phyloP scores from a whole-genome alignment of 2,797 vertebrate genomes.

The Leptatherina wallacei region DNA sequence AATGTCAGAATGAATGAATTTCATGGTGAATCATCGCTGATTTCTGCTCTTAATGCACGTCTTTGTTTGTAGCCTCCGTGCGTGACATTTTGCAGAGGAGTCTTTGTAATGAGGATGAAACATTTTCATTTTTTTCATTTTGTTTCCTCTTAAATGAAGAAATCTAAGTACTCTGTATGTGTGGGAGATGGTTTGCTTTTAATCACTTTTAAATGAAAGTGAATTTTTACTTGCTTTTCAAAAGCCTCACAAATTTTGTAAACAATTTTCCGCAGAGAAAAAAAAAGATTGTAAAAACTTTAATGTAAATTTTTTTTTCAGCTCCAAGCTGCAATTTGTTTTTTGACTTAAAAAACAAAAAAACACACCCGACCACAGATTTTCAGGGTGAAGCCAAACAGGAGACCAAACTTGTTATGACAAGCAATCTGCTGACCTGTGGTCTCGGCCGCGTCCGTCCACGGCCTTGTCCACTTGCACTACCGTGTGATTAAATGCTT shows the following conservation, averaged over 20 bases:
- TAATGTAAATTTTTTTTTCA: background rate
- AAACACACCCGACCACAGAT: conserved; percentile 30
- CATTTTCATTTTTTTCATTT: conserved; percentile 15
- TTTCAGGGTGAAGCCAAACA: conserved; percentile 57
- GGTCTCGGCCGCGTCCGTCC: conserved; percentile 49
- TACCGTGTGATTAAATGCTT: conserved; percentile 36
- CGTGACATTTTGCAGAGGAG: conserved; percentile 19
- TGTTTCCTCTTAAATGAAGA: background rate
- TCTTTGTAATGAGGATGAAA: conserved; percentile 29
- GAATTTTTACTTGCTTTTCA: background rate
- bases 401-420: conserved; percentile 62
- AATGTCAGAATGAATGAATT: conserved; percentile 66
- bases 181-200: conserved; percentile 5
- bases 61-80: conserved; percentile 18
- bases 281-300: background rate
- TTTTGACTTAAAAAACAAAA: conserved; percentile 24
- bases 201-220: background rate
- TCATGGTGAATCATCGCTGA: conserved; percentile 60
- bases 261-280: background rate
- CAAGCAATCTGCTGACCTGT: conserved; percentile 51
- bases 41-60: conserved; percentile 44
- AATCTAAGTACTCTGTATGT: background rate
- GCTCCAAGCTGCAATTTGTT: conserved; percentile 22
- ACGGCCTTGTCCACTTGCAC: conserved; percentile 62
- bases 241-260: background rate